Evolutionary conservation across 2,113 vertebrate species (phyloP).

Genomic region (Kryptolebias marmoratus): DNA sequence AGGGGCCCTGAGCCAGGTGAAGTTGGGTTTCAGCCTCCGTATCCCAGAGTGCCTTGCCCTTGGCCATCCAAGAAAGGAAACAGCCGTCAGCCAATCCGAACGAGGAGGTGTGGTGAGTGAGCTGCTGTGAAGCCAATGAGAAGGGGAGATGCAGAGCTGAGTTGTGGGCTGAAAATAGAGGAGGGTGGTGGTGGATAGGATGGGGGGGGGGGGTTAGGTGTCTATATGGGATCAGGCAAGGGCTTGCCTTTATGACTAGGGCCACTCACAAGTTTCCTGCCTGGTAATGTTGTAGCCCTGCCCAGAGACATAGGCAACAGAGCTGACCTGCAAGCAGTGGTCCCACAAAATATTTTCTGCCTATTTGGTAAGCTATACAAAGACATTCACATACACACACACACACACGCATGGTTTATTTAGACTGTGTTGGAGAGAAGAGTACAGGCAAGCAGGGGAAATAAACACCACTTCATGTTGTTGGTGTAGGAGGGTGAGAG

Average conservation of each 20-base stretch:
- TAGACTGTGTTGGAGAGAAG: constrained; percentile 61
- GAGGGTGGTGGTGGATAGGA: constrained; percentile 61
- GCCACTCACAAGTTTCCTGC: constrained; percentile 84
- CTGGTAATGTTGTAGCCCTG: constrained; percentile 77
- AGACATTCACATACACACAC: constrained; percentile 36
- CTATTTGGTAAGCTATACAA: constrained; percentile 76
- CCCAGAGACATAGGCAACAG: constrained; percentile 78
- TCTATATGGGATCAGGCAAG: constrained; percentile 86
- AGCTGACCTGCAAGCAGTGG: constrained; percentile 73
- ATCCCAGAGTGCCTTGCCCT: constrained; percentile 83
- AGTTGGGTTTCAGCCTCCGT: constrained; percentile 64
- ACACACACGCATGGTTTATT: constrained; percentile 40
- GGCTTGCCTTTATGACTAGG: constrained; percentile 84
- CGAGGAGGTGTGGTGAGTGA: constrained; percentile 85
- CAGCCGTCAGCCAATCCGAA: constrained; percentile 75
- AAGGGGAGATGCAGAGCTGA: constrained; percentile 72
- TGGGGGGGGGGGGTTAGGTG: constrained; percentile 72
- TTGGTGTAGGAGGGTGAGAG: constrained; percentile 42
- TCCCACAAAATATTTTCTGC: constrained; percentile 67
- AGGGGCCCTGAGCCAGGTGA: constrained; percentile 63
- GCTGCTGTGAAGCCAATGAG: constrained; percentile 77
- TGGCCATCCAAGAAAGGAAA: constrained; percentile 81
- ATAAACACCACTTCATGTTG: constrained; percentile 62
- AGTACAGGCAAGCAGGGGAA: constrained; percentile 54
- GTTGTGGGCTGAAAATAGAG: constrained; percentile 84